Evolutionary conservation across 2,797 vertebrate species (phyloP).

Genomic region (Amniataba percoides): DNA sequence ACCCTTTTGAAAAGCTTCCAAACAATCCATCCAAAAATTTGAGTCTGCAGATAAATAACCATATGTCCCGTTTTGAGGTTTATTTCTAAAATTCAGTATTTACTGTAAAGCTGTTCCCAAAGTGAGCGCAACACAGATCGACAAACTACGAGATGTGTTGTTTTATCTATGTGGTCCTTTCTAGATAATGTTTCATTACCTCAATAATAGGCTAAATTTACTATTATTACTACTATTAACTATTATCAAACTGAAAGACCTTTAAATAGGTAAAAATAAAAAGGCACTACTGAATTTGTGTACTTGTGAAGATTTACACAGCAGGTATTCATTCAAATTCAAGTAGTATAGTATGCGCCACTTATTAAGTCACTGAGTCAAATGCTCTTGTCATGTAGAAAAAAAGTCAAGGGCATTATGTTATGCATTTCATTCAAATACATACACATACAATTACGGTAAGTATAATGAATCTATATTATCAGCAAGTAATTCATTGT

Average conservation of each 20-base stretch:
- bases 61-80: slow-evolving; percentile 9
- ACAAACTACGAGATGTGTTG: background rate
- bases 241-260: background rate
- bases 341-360: background rate
- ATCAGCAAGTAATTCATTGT: background rate
- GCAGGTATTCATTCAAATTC: background rate
- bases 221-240: background rate
- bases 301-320: background rate
- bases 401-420: background rate
- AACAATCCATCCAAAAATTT: slow-evolving; percentile 4
- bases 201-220: background rate
- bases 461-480: background rate
- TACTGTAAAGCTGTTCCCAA: background rate
- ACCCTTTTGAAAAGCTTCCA: slow-evolving; percentile 4
- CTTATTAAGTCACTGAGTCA: background rate
- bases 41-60: slow-evolving; percentile 4
- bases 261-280: background rate
- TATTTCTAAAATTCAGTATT: background rate
- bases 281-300: background rate
- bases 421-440: background rate
- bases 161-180: background rate
- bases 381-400: background rate
- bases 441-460: background rate
- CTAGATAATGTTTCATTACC: background rate
- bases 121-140: background rate